Conservation (phyloP, 2,113 vertebrate genomes). For the Aramus guarauna region DNA sequence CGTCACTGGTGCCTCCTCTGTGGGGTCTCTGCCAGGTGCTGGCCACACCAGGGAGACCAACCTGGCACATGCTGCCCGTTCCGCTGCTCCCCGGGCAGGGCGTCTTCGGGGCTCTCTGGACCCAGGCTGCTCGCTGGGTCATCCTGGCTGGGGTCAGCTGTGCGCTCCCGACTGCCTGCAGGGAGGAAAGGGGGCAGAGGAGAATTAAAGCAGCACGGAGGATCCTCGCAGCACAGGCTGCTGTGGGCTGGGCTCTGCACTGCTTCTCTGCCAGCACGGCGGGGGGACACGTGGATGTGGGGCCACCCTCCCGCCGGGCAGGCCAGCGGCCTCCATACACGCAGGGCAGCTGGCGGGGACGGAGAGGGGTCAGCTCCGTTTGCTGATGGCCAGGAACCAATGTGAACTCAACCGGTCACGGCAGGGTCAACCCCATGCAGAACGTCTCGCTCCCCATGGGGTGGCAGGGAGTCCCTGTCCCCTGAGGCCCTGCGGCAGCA, state of each 20-base stretch:
- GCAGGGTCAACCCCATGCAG: background rate
- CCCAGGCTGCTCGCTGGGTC: accelerated
- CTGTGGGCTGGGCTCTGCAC: background rate
- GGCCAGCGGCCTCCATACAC: background rate
- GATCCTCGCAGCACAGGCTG: background rate
- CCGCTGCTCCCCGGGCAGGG: background rate
- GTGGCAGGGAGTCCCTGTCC: background rate
- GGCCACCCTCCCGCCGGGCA: background rate
- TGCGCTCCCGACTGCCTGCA: background rate
- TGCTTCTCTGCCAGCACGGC: background rate
- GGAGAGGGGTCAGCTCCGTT: background rate
- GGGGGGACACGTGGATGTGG: accelerated
- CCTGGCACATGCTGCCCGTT: background rate
- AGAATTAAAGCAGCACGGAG: accelerated
- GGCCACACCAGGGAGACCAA: constrained; percentile 9
- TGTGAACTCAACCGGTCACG: accelerated
- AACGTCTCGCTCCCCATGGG: accelerated
- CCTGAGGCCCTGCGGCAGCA: accelerated
- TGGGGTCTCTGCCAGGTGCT: background rate
- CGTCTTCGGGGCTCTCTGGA: accelerated
- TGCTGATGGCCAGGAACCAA: accelerated
- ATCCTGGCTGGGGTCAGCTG: accelerated
- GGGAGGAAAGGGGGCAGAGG: background rate
- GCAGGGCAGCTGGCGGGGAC: background rate
- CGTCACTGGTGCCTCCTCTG: accelerated